phyloP scores from a whole-genome alignment of 2,797 vertebrate genomes.

The Anabas testudineus region DNA sequence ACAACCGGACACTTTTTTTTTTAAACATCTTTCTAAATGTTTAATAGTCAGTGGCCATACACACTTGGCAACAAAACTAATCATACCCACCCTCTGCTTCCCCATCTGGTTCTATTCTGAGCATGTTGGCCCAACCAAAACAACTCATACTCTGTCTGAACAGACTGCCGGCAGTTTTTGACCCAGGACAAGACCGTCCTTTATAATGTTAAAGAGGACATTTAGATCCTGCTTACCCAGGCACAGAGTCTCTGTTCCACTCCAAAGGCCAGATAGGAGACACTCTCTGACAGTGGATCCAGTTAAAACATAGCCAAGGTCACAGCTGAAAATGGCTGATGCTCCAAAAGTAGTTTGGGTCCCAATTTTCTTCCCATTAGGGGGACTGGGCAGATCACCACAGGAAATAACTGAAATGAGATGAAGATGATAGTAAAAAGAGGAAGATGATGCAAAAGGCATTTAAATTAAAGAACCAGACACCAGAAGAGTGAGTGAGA shows the following conservation, averaged over 20 bases:
- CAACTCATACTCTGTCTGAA: slow-evolving; percentile 29
- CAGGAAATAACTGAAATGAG: slow-evolving; percentile 93
- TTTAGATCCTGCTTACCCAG: slow-evolving; percentile 87
- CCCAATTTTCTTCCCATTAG: slow-evolving; percentile 98
- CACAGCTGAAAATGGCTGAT: slow-evolving; percentile 96
- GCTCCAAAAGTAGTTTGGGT: slow-evolving; percentile 95
- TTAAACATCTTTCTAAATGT: slow-evolving; percentile 32
- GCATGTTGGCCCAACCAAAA: slow-evolving; percentile 30
- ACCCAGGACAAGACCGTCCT: slow-evolving; percentile 39
- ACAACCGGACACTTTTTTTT: slow-evolving; percentile 5
- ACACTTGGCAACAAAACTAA: slow-evolving; percentile 43
- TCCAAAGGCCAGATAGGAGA: slow-evolving; percentile 96
- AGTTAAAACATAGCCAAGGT: slow-evolving; percentile 92
- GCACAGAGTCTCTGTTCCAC: slow-evolving; percentile 92
- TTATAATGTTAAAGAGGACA: slow-evolving; percentile 43
- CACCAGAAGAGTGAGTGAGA: slow-evolving; percentile 32
- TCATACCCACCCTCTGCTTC: slow-evolving; percentile 45
- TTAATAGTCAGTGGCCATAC: slow-evolving; percentile 41
- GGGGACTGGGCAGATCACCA: slow-evolving; percentile 91
- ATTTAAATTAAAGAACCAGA: slow-evolving; percentile 20
- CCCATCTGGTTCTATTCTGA: slow-evolving; percentile 55
- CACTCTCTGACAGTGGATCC: slow-evolving; percentile 96
- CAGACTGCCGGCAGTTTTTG: slow-evolving; percentile 30
- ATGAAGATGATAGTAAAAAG: slow-evolving; percentile 56
- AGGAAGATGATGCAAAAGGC: slow-evolving; percentile 15